Percentiles rank a stretch among this genome's conserved stretches.
Conservation (phyloP, 2,113 vertebrate species). For the Haemorhous mexicanus region DNA sequence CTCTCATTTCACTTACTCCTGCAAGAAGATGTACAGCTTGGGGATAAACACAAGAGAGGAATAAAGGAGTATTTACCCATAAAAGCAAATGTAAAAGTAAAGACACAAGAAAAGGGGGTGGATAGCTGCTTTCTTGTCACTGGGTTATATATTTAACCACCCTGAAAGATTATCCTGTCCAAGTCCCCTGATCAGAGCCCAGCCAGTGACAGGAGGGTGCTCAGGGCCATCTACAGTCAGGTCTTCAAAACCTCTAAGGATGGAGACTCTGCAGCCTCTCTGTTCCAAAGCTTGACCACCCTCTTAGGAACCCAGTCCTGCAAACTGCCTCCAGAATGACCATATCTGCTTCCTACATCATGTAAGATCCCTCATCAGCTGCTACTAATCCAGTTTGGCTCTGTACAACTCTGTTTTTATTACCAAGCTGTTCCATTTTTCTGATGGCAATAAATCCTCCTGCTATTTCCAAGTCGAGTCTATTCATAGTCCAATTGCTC, state of each 20-base stretch:
- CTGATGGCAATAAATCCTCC: neutral
- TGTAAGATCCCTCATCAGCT: neutral
- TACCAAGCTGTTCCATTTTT: neutral
- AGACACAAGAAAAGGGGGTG: neutral
- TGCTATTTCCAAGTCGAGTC: accelerated
- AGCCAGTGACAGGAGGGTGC: neutral
- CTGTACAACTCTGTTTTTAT: neutral
- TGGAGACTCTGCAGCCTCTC: neutral
- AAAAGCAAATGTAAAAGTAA: neutral
- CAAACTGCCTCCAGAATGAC: neutral
- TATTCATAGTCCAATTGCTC: neutral
- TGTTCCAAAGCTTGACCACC: neutral
- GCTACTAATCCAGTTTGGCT: neutral
- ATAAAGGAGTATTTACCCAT: neutral
- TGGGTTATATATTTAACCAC: neutral
- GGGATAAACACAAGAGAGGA: neutral
- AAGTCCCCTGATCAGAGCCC: neutral
- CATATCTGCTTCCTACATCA: neutral
- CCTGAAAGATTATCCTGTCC: neutral
- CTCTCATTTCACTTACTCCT: neutral
- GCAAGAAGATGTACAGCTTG: neutral
- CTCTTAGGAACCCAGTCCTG: neutral
- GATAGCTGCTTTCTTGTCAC: neutral
- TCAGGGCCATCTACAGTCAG: neutral
- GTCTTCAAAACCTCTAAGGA: neutral